Conservation (phyloP, 2,888 invertebrate genomes). For the Galerucella calmariensis region DNA sequence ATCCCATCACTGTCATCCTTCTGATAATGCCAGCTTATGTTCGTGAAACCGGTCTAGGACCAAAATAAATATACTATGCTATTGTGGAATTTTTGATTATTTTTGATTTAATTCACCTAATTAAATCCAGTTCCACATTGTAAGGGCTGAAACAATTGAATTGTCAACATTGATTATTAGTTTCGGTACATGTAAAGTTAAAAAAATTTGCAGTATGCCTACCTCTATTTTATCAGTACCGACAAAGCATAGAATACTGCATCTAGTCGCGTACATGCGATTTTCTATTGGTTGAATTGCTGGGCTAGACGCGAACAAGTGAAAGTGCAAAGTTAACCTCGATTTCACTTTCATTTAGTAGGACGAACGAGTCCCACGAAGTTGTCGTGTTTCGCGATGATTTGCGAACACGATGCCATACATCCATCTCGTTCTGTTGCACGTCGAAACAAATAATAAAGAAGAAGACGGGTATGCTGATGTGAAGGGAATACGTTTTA, state of each 20-base stretch:
- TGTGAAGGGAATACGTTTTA: constrained; percentile 25
- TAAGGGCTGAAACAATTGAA: no score
- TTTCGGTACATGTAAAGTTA: not conserved
- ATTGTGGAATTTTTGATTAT: no score
- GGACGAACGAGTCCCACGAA: constrained; percentile 66
- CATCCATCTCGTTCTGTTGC: constrained; percentile 46
- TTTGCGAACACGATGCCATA: constrained; percentile 45
- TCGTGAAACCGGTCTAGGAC: no score
- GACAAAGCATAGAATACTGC: constrained; percentile 11
- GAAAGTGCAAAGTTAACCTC: constrained; percentile 67
- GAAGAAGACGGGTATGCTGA: constrained; percentile 36
- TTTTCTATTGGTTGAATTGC: constrained; percentile 61
- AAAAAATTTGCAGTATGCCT: constrained; percentile 12
- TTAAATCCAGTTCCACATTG: no score
- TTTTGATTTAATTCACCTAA: no score
- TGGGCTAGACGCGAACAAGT: constrained; percentile 65
- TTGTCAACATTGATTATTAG: not conserved
- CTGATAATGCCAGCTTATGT: no score
- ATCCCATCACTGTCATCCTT: no score
- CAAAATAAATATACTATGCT: no score
- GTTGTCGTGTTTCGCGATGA: constrained; percentile 57
- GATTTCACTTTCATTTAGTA: constrained; percentile 68
- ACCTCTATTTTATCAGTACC: constrained; percentile 18
- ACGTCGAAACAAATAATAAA: constrained; percentile 17
- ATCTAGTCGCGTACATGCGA: constrained; percentile 54